Evolutionary conservation across 2,113 vertebrate species (phyloP).

Genomic region (Tetrax tetrax): DNA sequence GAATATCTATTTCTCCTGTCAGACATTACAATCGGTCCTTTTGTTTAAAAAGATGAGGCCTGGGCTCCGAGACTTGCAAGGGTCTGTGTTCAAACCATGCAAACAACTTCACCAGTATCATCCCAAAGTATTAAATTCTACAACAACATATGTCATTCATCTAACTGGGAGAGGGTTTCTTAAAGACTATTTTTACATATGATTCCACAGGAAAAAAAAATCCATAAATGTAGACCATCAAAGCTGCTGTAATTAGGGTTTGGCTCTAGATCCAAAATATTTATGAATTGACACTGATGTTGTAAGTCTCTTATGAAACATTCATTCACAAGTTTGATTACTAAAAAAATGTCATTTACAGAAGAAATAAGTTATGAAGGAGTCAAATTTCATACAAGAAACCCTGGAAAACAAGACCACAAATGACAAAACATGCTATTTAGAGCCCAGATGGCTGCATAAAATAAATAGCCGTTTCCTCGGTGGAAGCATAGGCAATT

Average conservation of each 20-base stretch:
- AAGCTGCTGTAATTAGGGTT: slow-evolving; percentile 41
- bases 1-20: background rate
- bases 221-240: background rate
- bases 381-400: slow-evolving; percentile 72
- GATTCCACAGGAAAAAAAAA: background rate
- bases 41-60: background rate
- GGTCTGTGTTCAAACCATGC: background rate
- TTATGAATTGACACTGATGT: slow-evolving; percentile 47
- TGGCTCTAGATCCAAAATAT: slow-evolving; percentile 52
- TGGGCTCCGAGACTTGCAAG: background rate
- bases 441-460: slow-evolving; percentile 83
- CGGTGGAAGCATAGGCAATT: slow-evolving; percentile 80
- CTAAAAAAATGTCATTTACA: slow-evolving; percentile 10
- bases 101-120: background rate
- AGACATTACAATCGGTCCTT: background rate
- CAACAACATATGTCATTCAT: slow-evolving; percentile 11
- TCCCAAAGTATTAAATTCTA: background rate
- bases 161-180: background rate
- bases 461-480: slow-evolving; percentile 84
- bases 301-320: slow-evolving; percentile 38
- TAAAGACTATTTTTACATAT: slow-evolving; percentile 11
- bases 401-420: slow-evolving; percentile 70
- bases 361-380: slow-evolving; percentile 69
- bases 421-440: slow-evolving; percentile 79
- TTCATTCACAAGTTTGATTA: slow-evolving; percentile 55